phyloP scores from a whole-genome alignment of 2,888 invertebrate species.

The Cinara cedri region DNA sequence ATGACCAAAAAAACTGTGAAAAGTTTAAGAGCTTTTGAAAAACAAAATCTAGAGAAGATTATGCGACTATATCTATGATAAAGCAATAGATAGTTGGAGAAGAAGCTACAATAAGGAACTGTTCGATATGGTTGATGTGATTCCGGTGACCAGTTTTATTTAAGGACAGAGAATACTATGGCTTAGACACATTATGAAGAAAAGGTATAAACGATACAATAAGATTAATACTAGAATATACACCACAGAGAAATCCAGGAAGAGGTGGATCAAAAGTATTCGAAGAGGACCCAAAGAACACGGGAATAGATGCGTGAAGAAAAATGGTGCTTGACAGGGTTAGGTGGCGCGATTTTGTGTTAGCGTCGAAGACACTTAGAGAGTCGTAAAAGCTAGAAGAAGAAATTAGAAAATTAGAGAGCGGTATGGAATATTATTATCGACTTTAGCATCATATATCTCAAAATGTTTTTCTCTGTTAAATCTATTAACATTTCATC shows the following conservation, averaged over 20 bases:
- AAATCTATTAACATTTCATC: too few relatives aligned
- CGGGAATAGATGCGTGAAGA: not conserved
- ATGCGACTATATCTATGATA: not conserved
- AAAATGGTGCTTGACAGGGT: slow-evolving; percentile 5
- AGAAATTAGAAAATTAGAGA: not conserved
- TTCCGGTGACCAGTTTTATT: not conserved
- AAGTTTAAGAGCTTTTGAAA: slow-evolving; percentile 4
- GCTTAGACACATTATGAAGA: not conserved
- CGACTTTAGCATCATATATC: too few relatives aligned
- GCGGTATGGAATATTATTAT: too few relatives aligned
- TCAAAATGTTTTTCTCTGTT: too few relatives aligned
- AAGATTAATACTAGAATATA: not conserved
- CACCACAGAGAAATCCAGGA: not conserved
- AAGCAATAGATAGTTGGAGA: not conserved
- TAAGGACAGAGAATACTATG: not conserved
- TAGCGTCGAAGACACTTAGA: not conserved
- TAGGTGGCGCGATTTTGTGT: not conserved
- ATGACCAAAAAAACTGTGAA: not conserved
- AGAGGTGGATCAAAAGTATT: not conserved
- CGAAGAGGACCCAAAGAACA: not conserved
- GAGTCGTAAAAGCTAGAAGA: not conserved
- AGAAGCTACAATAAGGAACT: slow-evolving; percentile 21
- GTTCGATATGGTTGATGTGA: not conserved
- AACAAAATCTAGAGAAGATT: slow-evolving; percentile 18
- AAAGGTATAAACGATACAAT: too few relatives aligned